Conservation (phyloP, 1,140 invertebrate genomes). For the Diorhabda elongata region DNA sequence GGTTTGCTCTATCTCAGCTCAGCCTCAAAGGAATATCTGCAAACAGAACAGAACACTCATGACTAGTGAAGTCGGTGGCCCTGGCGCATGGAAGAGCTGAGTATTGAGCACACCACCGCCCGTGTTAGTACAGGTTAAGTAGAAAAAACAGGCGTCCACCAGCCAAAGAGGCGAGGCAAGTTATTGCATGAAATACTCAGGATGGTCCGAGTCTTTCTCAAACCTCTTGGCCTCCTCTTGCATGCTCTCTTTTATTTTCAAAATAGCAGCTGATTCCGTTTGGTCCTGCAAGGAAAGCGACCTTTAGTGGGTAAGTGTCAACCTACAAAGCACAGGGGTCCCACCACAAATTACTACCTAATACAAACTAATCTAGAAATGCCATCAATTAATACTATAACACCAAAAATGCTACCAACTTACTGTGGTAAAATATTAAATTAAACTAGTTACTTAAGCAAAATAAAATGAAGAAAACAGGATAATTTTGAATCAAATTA, state of each 20-base stretch:
- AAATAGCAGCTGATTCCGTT: slow-evolving; percentile 96
- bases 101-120: slow-evolving; percentile 47
- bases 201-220: slow-evolving; percentile 96
- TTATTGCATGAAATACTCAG: slow-evolving; percentile 95
- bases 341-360: slow-evolving; percentile 6
- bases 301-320: slow-evolving; percentile 51
- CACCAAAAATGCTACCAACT: background rate
- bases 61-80: slow-evolving; percentile 43
- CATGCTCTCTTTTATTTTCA: slow-evolving; percentile 99
- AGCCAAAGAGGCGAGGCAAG: slow-evolving; percentile 47
- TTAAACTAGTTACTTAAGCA: background rate
- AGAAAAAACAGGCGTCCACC: slow-evolving; percentile 47
- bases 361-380: background rate
- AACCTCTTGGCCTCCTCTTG: slow-evolving; percentile 99
- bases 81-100: slow-evolving; percentile 44
- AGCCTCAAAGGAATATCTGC: slow-evolving; percentile 48
- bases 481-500: no score
- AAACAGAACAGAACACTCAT: slow-evolving; percentile 47
- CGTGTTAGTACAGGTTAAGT: slow-evolving; percentile 47
- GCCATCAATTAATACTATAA: background rate
- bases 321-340: slow-evolving; percentile 45
- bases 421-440: background rate
- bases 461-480: no score
- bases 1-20: slow-evolving; percentile 24
- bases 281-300: slow-evolving; percentile 81